phyloP scores from a whole-genome alignment of 2,797 vertebrate species.

The Eospalax fontanierii region DNA sequence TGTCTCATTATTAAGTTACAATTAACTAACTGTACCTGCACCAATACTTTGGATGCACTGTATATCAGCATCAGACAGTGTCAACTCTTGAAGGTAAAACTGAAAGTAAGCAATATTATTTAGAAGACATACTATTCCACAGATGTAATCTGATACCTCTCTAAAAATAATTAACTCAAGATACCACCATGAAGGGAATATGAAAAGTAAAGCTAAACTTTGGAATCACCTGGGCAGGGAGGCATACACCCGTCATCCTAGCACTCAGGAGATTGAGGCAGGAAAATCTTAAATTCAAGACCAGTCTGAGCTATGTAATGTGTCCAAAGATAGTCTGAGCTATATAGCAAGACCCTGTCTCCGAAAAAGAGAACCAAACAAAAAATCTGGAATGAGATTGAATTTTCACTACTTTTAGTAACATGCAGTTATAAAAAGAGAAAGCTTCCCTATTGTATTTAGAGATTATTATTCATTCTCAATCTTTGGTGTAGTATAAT shows the following conservation, averaged over 20 bases:
- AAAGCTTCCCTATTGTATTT: not conserved
- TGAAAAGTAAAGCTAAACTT: not conserved
- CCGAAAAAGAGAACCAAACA: not conserved
- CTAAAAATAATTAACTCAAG: not conserved
- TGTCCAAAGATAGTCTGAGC: not conserved
- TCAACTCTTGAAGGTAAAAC: not conserved
- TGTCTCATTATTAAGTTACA: not conserved
- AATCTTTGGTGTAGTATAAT: constrained; percentile 35
- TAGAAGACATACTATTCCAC: not conserved
- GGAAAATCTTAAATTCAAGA: not conserved
- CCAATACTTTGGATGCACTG: too few species aligned
- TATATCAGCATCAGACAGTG: rapidly evolving
- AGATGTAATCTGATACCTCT: not conserved
- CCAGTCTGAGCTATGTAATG: not conserved
- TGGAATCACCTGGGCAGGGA: not conserved
- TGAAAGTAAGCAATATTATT: not conserved
- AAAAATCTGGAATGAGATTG: not conserved
- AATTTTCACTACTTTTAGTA: not conserved
- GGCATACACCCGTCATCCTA: not conserved
- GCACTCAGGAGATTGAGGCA: not conserved
- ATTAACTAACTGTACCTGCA: not conserved
- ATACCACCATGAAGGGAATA: not conserved
- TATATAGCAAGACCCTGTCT: not conserved
- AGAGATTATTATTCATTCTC: not conserved
- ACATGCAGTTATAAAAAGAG: not conserved